Evolutionary conservation across 35 echinoderm and acorn worm genomes (phyloP), one percentile per base, ranked within the genome.

Genomic region (Lytechinus pictus): DNA sequence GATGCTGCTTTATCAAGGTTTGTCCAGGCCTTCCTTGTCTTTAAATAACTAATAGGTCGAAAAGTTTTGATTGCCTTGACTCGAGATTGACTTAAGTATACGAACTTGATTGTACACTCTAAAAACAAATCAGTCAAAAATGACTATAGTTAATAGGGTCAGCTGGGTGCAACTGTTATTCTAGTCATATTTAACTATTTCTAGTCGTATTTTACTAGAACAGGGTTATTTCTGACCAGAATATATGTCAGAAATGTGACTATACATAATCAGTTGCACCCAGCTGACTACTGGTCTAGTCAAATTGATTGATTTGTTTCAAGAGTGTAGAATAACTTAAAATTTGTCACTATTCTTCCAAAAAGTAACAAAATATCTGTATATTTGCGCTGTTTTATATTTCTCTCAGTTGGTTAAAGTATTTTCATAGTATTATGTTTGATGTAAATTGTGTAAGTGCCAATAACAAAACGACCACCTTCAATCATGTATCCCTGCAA

Each of bases 281-380:
- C 33, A 44, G 33, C 33, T 44, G 33, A 44, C 33, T 44, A 44
- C 33, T 44, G 33, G 33, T 44, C 2, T 44, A 0, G 33, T 44
- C 33, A 44, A 44, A n/a, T n/a, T 44, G 33, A 44, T 2, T 44
- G 33, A 44, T 44, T 44, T 44, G 33, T 44, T 44, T n/a, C 9
- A 58, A 58, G 56, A 79, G 16, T 79, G 33, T 44, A 44, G 33
- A 44, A 44, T 44, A 24, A n/a, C 8, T n/a, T 24, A 24, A 79
- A 79, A 58, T 24, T 16, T 79, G n/a, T 79, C 66, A 79, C n/a
- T 79, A 79, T 79, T 79, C 66, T 79, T 79, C 66, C 66, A 79
- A 79, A 60, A 12, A 44, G 2, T 44, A 44, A 2, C 55, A 57
- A 57, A 19, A 24, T 19, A 79, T 79, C 66, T 79, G 66, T 79